Evolutionary conservation across 2,888 invertebrate species (phyloP).

Genomic region (Pogonocherus hispidulus): DNA sequence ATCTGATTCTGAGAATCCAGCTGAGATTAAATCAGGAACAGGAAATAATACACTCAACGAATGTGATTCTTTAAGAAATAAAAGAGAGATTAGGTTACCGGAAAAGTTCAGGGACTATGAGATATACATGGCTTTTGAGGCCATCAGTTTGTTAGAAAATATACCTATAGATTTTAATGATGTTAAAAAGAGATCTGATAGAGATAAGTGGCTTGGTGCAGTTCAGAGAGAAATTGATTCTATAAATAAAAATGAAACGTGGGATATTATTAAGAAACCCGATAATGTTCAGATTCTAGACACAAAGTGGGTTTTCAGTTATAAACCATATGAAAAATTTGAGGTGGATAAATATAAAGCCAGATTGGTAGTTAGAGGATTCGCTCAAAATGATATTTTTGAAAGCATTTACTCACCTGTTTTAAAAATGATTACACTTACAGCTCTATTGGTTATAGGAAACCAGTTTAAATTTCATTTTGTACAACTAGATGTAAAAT

Average conservation of each 20-base stretch:
- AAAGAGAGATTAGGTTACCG: constrained; percentile 33
- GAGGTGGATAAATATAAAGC: not conserved
- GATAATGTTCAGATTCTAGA: not conserved
- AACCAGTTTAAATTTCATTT: constrained; percentile 28
- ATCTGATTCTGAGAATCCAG: not conserved
- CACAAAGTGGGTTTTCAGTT: not conserved
- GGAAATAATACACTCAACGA: constrained; percentile 4
- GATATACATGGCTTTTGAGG: constrained; percentile 48
- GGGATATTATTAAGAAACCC: constrained; percentile 11
- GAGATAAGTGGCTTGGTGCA: constrained; percentile 38
- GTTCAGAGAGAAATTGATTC: constrained; percentile 46
- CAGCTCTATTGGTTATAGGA: constrained; percentile 21
- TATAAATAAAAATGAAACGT: constrained; percentile 47
- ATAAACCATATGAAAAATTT: not conserved
- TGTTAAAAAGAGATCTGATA: constrained; percentile 39
- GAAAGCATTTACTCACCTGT: not conserved
- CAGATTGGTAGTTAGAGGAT: not conserved
- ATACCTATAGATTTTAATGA: constrained; percentile 39
- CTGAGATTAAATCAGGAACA: not conserved
- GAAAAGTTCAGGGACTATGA: constrained; percentile 42
- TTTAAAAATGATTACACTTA: constrained; percentile 15
- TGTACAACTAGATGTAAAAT: constrained; percentile 31
- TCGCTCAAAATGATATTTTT: not conserved
- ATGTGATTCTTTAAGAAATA: constrained; percentile 27
- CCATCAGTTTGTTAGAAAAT: constrained; percentile 39